These are phyloP conservation scores for Drosophila sordidapex DNA, from an alignment of 2,888 invertebrate species.

Conservation along the genomic window DNA sequence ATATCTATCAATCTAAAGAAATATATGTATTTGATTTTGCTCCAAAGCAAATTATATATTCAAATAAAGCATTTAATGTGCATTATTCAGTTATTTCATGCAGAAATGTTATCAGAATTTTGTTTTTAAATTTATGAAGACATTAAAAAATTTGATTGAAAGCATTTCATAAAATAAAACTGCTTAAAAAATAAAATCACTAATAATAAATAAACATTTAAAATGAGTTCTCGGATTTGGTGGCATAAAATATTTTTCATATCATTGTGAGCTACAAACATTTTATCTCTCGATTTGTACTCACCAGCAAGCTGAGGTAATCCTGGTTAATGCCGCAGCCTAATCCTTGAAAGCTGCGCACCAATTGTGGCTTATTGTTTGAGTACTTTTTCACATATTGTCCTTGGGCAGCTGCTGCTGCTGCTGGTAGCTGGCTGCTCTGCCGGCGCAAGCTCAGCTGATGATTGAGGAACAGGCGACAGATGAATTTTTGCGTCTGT, in stretches of 20 bases:
- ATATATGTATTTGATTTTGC: background rate
- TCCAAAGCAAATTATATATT: background rate
- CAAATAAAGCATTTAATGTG: background rate
- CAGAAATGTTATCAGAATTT: background rate
- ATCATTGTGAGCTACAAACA: background rate
- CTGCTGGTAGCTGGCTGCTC: constrained; percentile 31
- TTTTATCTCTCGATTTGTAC: constrained; percentile 35
- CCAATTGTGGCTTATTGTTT: constrained; percentile 39
- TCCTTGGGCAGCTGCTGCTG: constrained; percentile 19
- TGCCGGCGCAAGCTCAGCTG: constrained; percentile 43
- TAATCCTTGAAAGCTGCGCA: constrained; percentile 75
- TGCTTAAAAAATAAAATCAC: background rate
- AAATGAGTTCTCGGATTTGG: background rate
- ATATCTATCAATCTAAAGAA: background rate
- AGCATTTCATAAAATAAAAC: background rate
- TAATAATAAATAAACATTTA: background rate
- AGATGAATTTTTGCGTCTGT: constrained; percentile 79
- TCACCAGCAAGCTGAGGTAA: constrained; percentile 76
- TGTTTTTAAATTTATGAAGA: accelerated
- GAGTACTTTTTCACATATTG: constrained; percentile 10
- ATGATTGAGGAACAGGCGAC: constrained; percentile 76
- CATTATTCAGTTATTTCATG: background rate
- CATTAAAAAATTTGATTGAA: background rate
- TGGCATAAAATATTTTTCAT: background rate
- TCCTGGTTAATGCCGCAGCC: constrained; percentile 62